A percentile compares a stretch with the other conserved stretches of the same genome.
These are phyloP conservation scores for Teleiodes luculella DNA, from an alignment of 2,888 invertebrate genomes.

Conservation along the genomic window DNA sequence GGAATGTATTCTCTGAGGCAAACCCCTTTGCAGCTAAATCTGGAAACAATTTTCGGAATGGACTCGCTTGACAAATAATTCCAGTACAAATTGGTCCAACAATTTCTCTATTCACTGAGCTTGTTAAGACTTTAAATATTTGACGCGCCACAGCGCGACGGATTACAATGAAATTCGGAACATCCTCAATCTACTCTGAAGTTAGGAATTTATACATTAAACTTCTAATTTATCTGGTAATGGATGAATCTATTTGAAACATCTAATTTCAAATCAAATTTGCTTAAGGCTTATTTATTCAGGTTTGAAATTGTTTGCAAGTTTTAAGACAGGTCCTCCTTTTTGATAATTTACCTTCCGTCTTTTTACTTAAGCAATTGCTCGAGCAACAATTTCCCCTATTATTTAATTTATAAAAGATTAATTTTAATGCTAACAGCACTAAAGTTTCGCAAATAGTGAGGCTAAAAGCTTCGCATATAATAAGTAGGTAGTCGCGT, in stretches of 20 bases:
- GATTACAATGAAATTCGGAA: conserved; percentile 20
- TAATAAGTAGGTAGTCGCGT: no score
- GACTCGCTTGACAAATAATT: conserved; percentile 69
- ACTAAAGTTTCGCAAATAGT: no score
- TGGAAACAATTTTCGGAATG: conserved; percentile 72
- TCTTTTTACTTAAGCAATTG: no score
- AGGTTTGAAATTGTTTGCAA: background rate
- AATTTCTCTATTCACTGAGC: conserved; percentile 54
- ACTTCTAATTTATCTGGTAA: conserved; percentile 5
- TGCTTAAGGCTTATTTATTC: background rate
- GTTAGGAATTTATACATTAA: conserved; percentile 10
- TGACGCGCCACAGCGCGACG: conserved; percentile 29
- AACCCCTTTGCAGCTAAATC: conserved; percentile 70
- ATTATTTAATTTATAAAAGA: no score
- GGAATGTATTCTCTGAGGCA: conserved; percentile 38
- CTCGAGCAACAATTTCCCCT: conserved; percentile 39
- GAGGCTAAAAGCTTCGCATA: no score
- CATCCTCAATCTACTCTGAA: conserved; percentile 12
- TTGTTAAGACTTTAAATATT: conserved; percentile 50
- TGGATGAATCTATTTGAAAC: conserved; percentile 4
- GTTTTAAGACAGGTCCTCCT: background rate
- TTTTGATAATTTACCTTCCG: no score
- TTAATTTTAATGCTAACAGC: no score
- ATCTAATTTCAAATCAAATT: conserved; percentile 6
- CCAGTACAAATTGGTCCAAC: conserved; percentile 62